phyloP scores from a whole-genome alignment of 2,888 invertebrate species.

The Apodemia duryi region DNA sequence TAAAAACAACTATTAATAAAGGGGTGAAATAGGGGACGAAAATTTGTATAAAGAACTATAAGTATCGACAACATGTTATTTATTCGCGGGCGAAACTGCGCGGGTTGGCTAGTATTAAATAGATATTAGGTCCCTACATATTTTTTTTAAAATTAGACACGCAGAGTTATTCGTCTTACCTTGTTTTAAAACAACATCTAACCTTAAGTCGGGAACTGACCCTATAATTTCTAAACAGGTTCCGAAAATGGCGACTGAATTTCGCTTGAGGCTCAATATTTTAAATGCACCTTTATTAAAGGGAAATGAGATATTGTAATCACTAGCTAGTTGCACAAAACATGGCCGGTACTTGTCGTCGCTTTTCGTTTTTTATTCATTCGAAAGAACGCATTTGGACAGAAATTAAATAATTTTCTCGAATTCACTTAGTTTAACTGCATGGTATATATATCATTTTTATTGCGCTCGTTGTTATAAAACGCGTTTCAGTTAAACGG shows the following conservation, averaged over 20 bases:
- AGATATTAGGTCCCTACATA: neutral
- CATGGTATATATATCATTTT: neutral
- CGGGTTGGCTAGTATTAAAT: no score
- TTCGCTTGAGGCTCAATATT: constrained; percentile 59
- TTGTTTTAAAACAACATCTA: constrained; percentile 43
- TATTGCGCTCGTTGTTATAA: neutral
- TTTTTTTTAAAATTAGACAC: constrained; percentile 21
- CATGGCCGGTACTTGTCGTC: constrained; percentile 28
- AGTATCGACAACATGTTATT: no score
- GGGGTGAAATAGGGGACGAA: no score
- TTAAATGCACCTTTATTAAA: constrained; percentile 67
- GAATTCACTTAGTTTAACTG: constrained; percentile 3
- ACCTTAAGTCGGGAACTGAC: constrained; percentile 53
- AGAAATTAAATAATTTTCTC: constrained; percentile 20
- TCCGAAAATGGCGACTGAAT: constrained; percentile 72
- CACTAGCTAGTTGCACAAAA: constrained; percentile 49
- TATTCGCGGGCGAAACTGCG: no score
- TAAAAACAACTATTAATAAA: no score
- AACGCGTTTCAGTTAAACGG: neutral
- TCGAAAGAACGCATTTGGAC: constrained; percentile 22
- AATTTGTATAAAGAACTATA: no score
- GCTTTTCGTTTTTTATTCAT: constrained; percentile 24
- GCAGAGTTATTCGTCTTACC: constrained; percentile 24
- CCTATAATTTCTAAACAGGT: constrained; percentile 79
- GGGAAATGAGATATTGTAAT: constrained; percentile 72